phyloP scores from a whole-genome alignment of 2,113 vertebrate species.

The Sorex araneus region DNA sequence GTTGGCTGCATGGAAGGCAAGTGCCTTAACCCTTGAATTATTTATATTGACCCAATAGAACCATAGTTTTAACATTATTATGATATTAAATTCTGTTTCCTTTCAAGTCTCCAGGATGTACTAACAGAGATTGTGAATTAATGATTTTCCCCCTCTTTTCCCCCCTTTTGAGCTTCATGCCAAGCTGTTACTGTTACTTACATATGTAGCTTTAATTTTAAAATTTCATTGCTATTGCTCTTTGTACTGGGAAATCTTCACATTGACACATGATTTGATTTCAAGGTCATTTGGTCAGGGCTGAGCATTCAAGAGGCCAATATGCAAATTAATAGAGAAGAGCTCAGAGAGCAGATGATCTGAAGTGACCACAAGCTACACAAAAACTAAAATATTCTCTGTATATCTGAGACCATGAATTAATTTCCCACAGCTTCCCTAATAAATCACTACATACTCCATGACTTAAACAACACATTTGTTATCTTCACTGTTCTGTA shows the following conservation, averaged over 20 bases:
- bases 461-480: background rate
- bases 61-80: background rate
- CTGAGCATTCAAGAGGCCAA: background rate
- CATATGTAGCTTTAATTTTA: constrained; percentile 47
- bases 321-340: background rate
- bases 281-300: constrained; percentile 1
- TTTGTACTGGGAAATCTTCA: background rate
- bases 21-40: no score
- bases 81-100: background rate
- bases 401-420: background rate
- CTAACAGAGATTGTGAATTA: background rate
- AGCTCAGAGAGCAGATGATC: background rate
- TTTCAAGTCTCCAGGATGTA: background rate
- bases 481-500: background rate
- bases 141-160: background rate
- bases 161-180: constrained; percentile 7
- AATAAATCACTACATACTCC: background rate
- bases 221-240: constrained; percentile 20
- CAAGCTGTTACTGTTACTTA: constrained; percentile 11
- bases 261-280: constrained; percentile 57
- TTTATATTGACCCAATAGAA: background rate
- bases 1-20: no score
- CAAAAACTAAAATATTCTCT: background rate
- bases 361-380: background rate
- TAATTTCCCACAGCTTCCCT: constrained; percentile 17